These are phyloP conservation scores for Ernsta delagoae DNA, from an alignment of 2,888 invertebrate species.

Conservation along the genomic window DNA sequence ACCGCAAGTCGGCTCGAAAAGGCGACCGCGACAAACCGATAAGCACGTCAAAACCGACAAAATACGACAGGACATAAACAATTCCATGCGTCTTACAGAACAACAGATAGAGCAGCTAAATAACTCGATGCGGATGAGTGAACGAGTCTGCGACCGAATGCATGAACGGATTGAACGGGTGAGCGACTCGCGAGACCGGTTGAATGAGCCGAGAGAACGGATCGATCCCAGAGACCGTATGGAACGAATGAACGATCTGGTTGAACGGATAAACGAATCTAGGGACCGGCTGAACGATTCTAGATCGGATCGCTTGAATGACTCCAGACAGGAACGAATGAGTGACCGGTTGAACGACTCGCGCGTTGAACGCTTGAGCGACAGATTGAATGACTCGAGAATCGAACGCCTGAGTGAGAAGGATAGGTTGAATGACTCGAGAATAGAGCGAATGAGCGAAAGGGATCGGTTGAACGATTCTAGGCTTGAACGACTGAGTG, in stretches of 20 bases:
- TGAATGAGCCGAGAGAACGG: constrained; percentile 49
- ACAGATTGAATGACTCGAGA: constrained; percentile 48
- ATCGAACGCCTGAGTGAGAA: constrained; percentile 42
- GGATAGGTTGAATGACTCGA: constrained; percentile 51
- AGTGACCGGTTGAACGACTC: constrained; percentile 25
- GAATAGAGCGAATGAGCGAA: constrained; percentile 43
- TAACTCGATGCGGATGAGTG: constrained; percentile 52
- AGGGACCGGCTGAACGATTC: constrained; percentile 42
- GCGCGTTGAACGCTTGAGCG: constrained; percentile 52
- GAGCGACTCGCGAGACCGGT: constrained; percentile 46
- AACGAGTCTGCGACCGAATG: constrained; percentile 56
- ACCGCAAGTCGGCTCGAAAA: constrained; percentile 73
- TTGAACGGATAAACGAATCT: constrained; percentile 49
- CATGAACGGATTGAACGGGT: constrained; percentile 48
- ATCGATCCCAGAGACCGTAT: constrained; percentile 48
- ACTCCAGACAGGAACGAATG: constrained; percentile 43
- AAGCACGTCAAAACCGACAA: constrained; percentile 62
- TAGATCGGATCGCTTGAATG: constrained; percentile 43
- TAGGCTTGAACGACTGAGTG: constrained; percentile 51
- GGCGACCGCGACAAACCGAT: constrained; percentile 64
- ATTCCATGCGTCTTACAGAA: constrained; percentile 54
- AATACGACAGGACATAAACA: constrained; percentile 57
- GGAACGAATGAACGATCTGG: constrained; percentile 49
- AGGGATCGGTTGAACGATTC: constrained; percentile 48
- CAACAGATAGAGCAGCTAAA: constrained; percentile 58